Conservation (phyloP, 2,888 invertebrate species). For the Agriopis leucophaearia region DNA sequence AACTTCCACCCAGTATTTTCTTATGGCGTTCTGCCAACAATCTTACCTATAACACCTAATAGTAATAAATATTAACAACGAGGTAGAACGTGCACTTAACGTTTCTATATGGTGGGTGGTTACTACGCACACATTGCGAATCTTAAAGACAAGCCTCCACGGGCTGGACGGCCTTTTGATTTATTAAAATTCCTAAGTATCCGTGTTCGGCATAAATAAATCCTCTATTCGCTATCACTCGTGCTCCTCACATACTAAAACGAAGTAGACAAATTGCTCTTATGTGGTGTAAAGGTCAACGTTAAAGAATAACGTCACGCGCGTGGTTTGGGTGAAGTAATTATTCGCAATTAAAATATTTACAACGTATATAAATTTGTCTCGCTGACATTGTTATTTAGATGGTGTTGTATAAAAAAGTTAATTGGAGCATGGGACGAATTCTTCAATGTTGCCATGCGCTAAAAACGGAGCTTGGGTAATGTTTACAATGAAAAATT, state of each 20-base stretch:
- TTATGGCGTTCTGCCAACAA: background rate
- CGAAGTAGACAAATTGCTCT: conserved; percentile 44
- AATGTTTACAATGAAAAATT: background rate
- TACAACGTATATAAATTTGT: conserved; percentile 26
- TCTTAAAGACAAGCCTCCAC: conserved; percentile 25
- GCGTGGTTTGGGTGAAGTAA: conserved; percentile 25
- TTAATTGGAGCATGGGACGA: conserved; percentile 20
- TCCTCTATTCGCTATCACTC: conserved; percentile 36
- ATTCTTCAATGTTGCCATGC: conserved; percentile 7
- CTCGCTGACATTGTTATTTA: conserved; percentile 18
- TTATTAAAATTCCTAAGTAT: conserved; percentile 44
- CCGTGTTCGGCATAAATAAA: conserved; percentile 44
- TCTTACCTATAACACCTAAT: background rate
- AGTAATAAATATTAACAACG: conserved; percentile 20
- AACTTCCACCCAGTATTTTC: background rate
- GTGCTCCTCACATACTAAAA: conserved; percentile 38
- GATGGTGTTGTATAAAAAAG: conserved; percentile 12
- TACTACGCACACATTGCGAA: conserved; percentile 27
- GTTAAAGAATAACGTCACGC: conserved; percentile 28
- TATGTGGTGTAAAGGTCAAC: conserved; percentile 43
- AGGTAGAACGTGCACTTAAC: background rate
- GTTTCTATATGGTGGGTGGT: conserved; percentile 24
- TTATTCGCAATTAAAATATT: conserved; percentile 30
- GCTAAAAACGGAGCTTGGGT: background rate
- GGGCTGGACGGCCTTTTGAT: conserved; percentile 34